phyloP scores from a whole-genome alignment of 2,797 vertebrate genomes.

The Ptychadena robeensis region DNA sequence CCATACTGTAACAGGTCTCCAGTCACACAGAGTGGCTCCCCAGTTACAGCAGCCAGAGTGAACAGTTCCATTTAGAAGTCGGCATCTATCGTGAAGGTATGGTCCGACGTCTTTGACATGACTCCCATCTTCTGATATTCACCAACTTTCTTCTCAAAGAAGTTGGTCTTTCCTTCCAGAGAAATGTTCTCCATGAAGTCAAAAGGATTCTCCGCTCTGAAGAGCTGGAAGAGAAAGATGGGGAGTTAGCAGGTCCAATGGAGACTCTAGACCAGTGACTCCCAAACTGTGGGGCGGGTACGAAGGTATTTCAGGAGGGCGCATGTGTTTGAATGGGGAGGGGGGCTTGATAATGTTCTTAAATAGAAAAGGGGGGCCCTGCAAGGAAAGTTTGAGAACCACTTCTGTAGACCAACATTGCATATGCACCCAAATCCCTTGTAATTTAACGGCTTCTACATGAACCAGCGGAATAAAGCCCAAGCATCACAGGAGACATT shows the following conservation, averaged over 20 bases:
- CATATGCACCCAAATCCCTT: too few species aligned
- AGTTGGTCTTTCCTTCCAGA: slow-evolving; percentile 97
- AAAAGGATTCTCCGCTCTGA: slow-evolving; percentile 90
- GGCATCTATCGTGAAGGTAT: slow-evolving; percentile 90
- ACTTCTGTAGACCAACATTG: too few species aligned
- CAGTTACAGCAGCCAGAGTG: neutral
- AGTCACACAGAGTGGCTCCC: neutral
- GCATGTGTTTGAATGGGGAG: too few species aligned
- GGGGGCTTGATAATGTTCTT: too few species aligned
- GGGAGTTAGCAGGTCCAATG: neutral
- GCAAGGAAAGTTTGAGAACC: too few species aligned
- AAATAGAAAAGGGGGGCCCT: too few species aligned
- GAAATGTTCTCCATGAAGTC: slow-evolving; percentile 99
- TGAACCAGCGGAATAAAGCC: too few species aligned
- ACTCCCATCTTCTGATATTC: slow-evolving; percentile 98
- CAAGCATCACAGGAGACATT: too few species aligned
- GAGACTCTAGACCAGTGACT: too few species aligned
- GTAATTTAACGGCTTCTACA: too few species aligned
- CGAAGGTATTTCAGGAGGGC: too few species aligned
- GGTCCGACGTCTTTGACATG: slow-evolving; percentile 86
- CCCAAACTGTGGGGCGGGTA: too few species aligned
- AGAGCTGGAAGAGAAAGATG: slow-evolving; percentile 77
- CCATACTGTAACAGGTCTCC: slow-evolving; percentile 2
- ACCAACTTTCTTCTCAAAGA: slow-evolving; percentile 96
- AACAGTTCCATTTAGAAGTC: slow-evolving; percentile 79